A percentile compares a stretch with the other conserved stretches of the same genome.
phyloP scores from a whole-genome alignment of 1,140 invertebrate species.

The Yoshiicerus persimilis region DNA sequence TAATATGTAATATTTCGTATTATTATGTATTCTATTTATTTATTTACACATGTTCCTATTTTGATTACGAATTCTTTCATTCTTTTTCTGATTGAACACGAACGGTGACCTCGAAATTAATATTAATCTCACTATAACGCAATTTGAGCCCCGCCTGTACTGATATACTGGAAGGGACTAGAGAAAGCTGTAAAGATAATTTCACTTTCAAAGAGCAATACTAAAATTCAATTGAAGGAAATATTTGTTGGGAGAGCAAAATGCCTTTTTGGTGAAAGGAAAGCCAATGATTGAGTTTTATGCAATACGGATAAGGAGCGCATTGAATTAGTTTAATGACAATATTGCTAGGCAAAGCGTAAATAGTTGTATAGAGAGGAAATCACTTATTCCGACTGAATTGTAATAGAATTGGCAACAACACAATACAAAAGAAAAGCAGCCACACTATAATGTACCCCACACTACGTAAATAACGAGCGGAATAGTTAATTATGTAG shows the following conservation, averaged over 20 bases:
- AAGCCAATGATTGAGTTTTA: neutral
- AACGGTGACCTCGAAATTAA: neutral
- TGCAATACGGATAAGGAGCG: neutral
- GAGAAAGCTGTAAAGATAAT: neutral
- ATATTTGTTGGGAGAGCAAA: neutral
- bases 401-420: neutral
- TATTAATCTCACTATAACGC: too few species aligned
- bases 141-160: neutral
- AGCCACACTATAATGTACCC: too few species aligned
- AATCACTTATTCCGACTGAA: neutral
- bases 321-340: neutral
- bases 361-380: neutral
- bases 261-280: neutral
- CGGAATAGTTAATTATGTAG: too few species aligned
- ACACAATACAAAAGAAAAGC: neutral
- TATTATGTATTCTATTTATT: neutral
- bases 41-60: neutral
- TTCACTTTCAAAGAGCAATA: neutral
- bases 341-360: neutral
- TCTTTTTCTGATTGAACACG: neutral
- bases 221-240: neutral
- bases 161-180: neutral
- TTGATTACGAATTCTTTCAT: neutral
- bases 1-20: too few species aligned
- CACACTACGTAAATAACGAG: too few species aligned